phyloP scores from a whole-genome alignment of 2,888 invertebrate genomes.

The Priocnemis perturbator region DNA sequence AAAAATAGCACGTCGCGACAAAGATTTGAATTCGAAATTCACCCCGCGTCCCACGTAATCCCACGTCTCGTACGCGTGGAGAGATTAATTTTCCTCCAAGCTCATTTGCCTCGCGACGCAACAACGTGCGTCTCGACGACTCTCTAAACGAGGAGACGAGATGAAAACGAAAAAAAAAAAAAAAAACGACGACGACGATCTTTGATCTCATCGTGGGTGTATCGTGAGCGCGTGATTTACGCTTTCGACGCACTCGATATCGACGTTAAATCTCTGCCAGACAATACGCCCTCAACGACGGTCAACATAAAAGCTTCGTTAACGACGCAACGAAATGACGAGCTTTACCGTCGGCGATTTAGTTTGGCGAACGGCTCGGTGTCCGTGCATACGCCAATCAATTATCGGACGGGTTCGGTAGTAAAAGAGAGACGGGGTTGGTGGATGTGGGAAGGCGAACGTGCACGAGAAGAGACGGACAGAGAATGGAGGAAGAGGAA shows the following conservation, averaged over 20 bases:
- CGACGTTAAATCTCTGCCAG: constrained; percentile 28
- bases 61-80: too few relatives aligned
- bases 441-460: too few relatives aligned
- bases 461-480: background rate
- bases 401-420: constrained; percentile 24
- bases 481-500: constrained; percentile 8
- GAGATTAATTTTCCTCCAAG: too few relatives aligned
- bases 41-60: too few relatives aligned
- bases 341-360: constrained; percentile 24
- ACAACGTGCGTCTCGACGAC: too few relatives aligned
- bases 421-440: too few relatives aligned
- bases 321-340: constrained; percentile 28
- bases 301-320: constrained; percentile 22
- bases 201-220: too few relatives aligned
- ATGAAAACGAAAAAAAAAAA: background rate
- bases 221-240: too few relatives aligned
- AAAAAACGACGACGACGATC: background rate
- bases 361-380: constrained; percentile 32
- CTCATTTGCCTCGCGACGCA: too few relatives aligned
- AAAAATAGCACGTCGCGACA: too few relatives aligned
- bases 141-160: too few relatives aligned
- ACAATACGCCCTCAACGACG: constrained; percentile 12
- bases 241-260: constrained; percentile 6
- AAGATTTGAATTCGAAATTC: background rate
- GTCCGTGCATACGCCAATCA: constrained; percentile 28